Base-by-base conservation (phyloP, 2,888 invertebrate genomes). In the Bugula neritina region DNA sequence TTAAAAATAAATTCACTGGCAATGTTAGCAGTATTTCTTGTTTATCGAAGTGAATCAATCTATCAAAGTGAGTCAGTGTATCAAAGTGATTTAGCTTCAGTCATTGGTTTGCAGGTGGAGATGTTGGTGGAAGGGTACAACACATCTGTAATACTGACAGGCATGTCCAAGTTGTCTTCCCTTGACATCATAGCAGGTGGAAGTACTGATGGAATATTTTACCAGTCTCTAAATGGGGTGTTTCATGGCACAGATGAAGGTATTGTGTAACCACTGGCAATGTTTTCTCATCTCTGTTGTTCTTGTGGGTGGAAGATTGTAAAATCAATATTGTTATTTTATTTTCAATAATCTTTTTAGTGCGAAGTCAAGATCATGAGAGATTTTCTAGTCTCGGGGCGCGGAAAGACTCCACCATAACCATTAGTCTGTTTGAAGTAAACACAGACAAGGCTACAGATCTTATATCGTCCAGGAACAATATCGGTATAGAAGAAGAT, bases 121-220 rank as follows among this genome's bases (percentile, higher is more conserved):
- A 74, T 80, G 58, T 78, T 77, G 54, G 69, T 82, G 74, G 77
- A 80, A 35, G 82, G 83, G 1, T 82, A 79, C 75, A 82, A 83
- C 74, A 77, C 77, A 3, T 79, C 79, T 72, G 73, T 82, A n/a
- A 71, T 83, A 34, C 75, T 82, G 17, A 77, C 77, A 72, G 82
- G 82, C 27, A 29, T 10, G 10, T 31, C 31, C 5, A 25, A 25
- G 13, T 31, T 27, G 5, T 13, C 31, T 31, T 1, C 25, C 2
- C 10, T 31, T 29, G 17, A 21, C 5, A 5, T 34, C 3, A 63
- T 63, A 31, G n/a, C 5, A 2, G 31, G 34, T 25, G 10, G 10
- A 3, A 27, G 27, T n/a, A 34, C 5, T 17, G 31, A 31, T 29
- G 31, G 63, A 13, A 29, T 63, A 31, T 27, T 63, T 63, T 13